Percentiles rank a stretch among this genome's conserved stretches.
Evolutionary conservation across 2,888 invertebrate genomes (phyloP).

Genomic region (Crematogaster levior): DNA sequence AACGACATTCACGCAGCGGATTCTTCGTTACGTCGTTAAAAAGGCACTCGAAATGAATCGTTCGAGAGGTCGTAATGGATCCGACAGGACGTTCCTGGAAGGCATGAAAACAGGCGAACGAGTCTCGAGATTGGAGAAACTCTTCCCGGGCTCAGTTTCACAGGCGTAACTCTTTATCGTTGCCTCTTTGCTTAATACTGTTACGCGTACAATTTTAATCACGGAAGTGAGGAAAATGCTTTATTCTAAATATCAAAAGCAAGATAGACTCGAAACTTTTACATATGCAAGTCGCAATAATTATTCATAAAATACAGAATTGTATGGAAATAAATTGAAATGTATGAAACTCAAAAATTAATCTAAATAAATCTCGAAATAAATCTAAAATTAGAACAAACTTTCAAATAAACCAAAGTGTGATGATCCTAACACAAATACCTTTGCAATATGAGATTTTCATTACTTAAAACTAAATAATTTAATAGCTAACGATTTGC

Average conservation of each 20-base stretch:
- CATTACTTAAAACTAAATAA: neutral
- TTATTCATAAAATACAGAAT: neutral
- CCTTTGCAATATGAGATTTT: neutral
- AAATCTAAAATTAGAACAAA: neutral
- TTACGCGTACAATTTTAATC: neutral
- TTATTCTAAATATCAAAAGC: neutral
- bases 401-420: neutral
- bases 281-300: neutral
- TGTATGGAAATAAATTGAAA: neutral
- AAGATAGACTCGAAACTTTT: neutral
- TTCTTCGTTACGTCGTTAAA: conserved; percentile 61
- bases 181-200: neutral
- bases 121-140: conserved; percentile 8
- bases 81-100: conserved; percentile 62
- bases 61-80: conserved; percentile 48
- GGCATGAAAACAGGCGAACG: conserved; percentile 52
- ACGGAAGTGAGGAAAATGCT: neutral
- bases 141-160: neutral
- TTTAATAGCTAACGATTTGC: neutral
- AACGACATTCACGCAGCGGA: conserved; percentile 61
- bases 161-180: neutral
- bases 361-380: neutral
- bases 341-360: neutral
- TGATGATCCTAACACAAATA: neutral
- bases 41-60: conserved; percentile 64